These are phyloP conservation scores for Xanthia icteritia DNA, from an alignment of 2,888 invertebrate genomes.

Conservation along the genomic window DNA sequence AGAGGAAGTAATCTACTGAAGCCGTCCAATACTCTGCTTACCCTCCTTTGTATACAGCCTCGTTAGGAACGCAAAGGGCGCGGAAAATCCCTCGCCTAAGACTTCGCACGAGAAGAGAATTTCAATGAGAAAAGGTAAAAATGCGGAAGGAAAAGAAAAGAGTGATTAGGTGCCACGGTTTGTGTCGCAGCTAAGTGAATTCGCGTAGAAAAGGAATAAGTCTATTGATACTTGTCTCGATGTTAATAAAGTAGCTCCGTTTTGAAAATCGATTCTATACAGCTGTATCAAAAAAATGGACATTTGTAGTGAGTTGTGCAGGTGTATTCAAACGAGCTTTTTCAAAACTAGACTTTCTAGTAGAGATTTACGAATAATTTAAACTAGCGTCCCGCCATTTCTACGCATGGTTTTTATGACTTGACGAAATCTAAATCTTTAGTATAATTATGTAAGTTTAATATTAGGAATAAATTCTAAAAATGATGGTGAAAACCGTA, in stretches of 20 bases:
- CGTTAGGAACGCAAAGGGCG: slow-evolving; percentile 68
- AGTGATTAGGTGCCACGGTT: slow-evolving; percentile 6
- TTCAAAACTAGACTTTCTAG: no score
- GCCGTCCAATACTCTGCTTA: slow-evolving; percentile 63
- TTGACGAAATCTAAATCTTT: no score
- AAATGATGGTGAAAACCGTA: no score
- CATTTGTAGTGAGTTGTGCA: neutral
- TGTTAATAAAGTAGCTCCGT: neutral
- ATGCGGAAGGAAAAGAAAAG: slow-evolving; percentile 32
- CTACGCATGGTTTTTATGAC: no score
- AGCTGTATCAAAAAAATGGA: neutral
- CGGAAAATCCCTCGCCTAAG: slow-evolving; percentile 70
- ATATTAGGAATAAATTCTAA: no score
- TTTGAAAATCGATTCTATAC: neutral
- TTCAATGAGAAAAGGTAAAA: slow-evolving; percentile 69
- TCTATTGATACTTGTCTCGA: neutral
- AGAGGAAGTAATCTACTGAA: slow-evolving; percentile 72
- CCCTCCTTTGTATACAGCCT: slow-evolving; percentile 54
- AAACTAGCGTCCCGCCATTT: neutral
- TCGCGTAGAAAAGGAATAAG: neutral
- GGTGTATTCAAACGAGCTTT: neutral
- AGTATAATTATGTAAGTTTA: no score
- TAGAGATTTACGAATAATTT: neutral
- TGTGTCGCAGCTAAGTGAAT: slow-evolving; percentile 6
- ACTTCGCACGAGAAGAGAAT: slow-evolving; percentile 66